phyloP scores from a whole-genome alignment of 2,113 vertebrate genomes.

The Lanius collurio region DNA sequence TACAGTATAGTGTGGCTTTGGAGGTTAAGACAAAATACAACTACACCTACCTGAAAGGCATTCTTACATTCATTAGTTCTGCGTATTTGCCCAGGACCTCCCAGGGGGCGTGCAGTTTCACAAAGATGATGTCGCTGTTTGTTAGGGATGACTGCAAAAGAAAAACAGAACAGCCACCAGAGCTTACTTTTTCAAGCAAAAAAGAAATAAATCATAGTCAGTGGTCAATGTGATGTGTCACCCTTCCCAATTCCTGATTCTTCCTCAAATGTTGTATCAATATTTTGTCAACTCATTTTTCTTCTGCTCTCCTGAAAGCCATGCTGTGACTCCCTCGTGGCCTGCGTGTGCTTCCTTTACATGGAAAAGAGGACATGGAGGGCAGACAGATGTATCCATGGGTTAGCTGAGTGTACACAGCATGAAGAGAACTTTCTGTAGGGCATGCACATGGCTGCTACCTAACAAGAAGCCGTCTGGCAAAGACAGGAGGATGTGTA shows the following conservation, averaged over 20 bases:
- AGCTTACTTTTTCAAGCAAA: not conserved
- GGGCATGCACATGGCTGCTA: not conserved
- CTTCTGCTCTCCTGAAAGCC: not conserved
- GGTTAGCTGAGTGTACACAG: not conserved
- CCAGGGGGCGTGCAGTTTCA: slow-evolving; percentile 94
- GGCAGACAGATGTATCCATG: not conserved
- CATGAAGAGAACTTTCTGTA: not conserved
- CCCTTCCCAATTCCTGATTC: not conserved
- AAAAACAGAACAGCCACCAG: slow-evolving; percentile 57
- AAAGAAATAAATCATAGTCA: not conserved
- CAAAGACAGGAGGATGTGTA: accelerated
- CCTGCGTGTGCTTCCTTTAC: not conserved
- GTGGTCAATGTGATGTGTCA: not conserved
- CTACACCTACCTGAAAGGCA: slow-evolving; percentile 92
- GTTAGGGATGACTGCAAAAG: slow-evolving; percentile 86
- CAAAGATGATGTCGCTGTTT: slow-evolving; percentile 92
- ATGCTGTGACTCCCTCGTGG: not conserved
- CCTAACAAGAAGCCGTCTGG: not conserved
- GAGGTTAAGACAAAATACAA: not conserved
- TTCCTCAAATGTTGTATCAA: not conserved
- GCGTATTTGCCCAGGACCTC: slow-evolving; percentile 94
- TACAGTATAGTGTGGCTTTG: not conserved
- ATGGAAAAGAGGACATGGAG: not conserved
- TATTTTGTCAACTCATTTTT: not conserved
- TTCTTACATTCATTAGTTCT: slow-evolving; percentile 95